Conservation (phyloP, 2,888 invertebrate species). For the Athalia circularis region DNA sequence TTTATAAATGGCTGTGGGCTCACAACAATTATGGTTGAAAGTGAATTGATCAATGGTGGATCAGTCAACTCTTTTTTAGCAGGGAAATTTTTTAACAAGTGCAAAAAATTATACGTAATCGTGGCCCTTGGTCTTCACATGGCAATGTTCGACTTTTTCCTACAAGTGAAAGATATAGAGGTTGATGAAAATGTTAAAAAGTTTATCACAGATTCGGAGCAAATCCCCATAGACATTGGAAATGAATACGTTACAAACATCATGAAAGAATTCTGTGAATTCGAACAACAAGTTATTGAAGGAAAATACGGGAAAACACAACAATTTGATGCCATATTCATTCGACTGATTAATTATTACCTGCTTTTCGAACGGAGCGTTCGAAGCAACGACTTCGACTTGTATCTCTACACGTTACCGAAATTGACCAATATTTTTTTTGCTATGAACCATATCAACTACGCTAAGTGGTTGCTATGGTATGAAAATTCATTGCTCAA, state of each 20-base stretch:
- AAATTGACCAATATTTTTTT: slow-evolving; percentile 24
- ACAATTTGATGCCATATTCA: slow-evolving; percentile 44
- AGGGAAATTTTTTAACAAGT: slow-evolving; percentile 43
- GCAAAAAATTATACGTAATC: slow-evolving; percentile 46
- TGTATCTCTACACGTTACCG: slow-evolving; percentile 49
- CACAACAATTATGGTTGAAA: slow-evolving; percentile 42
- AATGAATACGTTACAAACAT: too few species aligned
- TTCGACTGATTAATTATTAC: slow-evolving; percentile 51
- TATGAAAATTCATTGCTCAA: slow-evolving; percentile 49
- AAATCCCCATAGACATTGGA: too few species aligned
- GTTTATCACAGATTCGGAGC: too few species aligned
- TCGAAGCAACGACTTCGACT: slow-evolving; percentile 50
- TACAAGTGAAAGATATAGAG: slow-evolving; percentile 2
- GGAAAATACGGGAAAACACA: too few species aligned
- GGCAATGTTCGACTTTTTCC: slow-evolving; percentile 37
- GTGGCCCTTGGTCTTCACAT: slow-evolving; percentile 45
- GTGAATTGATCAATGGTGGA: slow-evolving; percentile 41
- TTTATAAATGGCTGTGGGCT: slow-evolving; percentile 47
- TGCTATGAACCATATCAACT: slow-evolving; percentile 32
- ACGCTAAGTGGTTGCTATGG: slow-evolving; percentile 41
- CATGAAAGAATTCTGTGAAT: too few species aligned
- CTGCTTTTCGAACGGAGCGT: slow-evolving; percentile 49
- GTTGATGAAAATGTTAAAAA: too few species aligned
- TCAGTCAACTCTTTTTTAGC: slow-evolving; percentile 42
- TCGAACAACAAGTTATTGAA: too few species aligned